Conservation (phyloP, 2,113 vertebrate species). For the Callipepla squamata region DNA sequence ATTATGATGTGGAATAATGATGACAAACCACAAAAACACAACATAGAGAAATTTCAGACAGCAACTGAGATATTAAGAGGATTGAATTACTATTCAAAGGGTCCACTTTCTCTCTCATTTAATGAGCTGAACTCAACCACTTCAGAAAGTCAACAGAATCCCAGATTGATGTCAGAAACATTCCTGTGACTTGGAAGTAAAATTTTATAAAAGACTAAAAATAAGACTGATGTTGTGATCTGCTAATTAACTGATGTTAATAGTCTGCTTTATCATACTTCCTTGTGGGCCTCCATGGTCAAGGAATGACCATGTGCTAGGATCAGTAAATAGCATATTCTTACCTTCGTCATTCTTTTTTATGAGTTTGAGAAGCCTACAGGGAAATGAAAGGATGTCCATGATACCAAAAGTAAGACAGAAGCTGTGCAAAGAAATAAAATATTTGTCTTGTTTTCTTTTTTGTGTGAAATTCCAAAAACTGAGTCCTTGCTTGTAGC, state of each 20-base stretch:
- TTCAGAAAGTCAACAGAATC: background rate
- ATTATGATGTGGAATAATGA: too few species aligned
- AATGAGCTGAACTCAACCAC: background rate
- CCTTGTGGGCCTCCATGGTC: background rate
- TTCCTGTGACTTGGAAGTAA: background rate
- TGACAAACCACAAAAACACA: too few species aligned
- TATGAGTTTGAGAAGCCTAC: conserved; percentile 1
- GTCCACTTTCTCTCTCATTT: background rate
- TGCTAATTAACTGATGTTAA: background rate
- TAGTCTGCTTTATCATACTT: conserved; percentile 8
- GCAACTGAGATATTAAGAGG: background rate
- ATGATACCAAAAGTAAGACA: conserved; percentile 2
- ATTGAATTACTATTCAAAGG: background rate
- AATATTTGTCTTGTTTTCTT: background rate
- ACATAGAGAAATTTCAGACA: background rate
- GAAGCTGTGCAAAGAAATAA: conserved; percentile 20
- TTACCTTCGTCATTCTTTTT: conserved; percentile 8
- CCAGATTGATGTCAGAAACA: background rate
- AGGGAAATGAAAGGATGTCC: background rate
- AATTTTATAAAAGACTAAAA: background rate
- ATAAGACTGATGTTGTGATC: background rate
- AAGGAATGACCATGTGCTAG: background rate
- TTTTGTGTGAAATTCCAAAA: conserved; percentile 2
- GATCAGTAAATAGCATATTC: background rate
- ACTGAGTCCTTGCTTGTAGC: background rate